Evolutionary conservation across 2,888 invertebrate genomes (phyloP), one percentile per base, ranked within the genome.

Genomic region (Protophormia terraenovae): DNA sequence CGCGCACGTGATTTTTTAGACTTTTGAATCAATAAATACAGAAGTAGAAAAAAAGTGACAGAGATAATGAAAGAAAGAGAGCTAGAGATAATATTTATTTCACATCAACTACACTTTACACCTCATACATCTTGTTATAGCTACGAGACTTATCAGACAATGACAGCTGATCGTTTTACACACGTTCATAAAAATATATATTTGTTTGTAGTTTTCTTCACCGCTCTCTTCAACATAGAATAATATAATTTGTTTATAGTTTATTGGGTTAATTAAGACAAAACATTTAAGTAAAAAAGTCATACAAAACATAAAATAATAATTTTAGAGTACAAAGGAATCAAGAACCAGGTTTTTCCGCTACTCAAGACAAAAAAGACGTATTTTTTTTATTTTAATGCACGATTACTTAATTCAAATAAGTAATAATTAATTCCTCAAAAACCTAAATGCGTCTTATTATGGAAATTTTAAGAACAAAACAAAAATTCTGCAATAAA

Each of bases 1-100:
- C 50, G 53, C 50, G 53, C 79, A 79, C 79, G 79, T 79, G 79
- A 79, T 79, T 53, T 72, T 64, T n/a, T 66, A 55, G 35, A 69
- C 41, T 45, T 19, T 19, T 58, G 19, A 29, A 53, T 50, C 19
- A 50, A 35, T 32, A 50, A 67, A 50, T 14, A 50, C 12, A 41
- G 22, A 76, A 72, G 1, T 6, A 47, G 45, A 32, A 32, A 50
- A 24, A 60, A 8, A 29, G 8, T 7, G 22, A 29, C 19, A 41
- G 7, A 27, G n/a, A 38, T 22, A 64, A 38, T 38, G 19, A 50
- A 4, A 2, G 22, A 50, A 24, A 24, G 24, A 24, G 22, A 53
- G 24, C 24, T 12, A 53, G 10, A 24, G 24, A 53, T 53, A 53
- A 53, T 53, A 53, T 53, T 24, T 55, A 27, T 55, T 27, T 55